Conservation (phyloP, 2,888 invertebrate genomes). For the Nymphalis c-album region DNA sequence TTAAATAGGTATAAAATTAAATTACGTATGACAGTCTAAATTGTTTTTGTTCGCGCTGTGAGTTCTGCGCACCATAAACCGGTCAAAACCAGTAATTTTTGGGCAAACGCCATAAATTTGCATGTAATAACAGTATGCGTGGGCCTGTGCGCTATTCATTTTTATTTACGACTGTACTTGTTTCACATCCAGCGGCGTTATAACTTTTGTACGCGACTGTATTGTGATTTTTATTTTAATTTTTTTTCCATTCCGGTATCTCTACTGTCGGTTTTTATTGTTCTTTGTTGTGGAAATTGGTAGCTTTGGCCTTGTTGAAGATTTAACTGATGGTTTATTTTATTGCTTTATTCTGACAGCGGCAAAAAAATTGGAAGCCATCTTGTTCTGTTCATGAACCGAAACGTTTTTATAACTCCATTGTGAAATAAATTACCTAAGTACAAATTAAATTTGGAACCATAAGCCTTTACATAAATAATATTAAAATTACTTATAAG, state of each 20-base stretch:
- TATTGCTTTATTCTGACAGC: conserved; percentile 15
- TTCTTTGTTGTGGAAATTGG: conserved; percentile 65
- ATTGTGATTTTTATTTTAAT: conserved; percentile 70
- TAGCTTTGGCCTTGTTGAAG: conserved; percentile 38
- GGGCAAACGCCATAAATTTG: conserved; percentile 69
- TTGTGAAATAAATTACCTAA: neutral
- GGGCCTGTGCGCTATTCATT: conserved; percentile 71
- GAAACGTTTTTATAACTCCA: neutral
- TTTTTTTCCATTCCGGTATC: conserved; percentile 56
- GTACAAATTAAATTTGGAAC: neutral
- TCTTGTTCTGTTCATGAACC: conserved; percentile 2
- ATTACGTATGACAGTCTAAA: conserved; percentile 12
- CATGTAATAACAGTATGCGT: conserved; percentile 70
- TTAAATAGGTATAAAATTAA: conserved; percentile 6
- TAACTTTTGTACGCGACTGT: conserved; percentile 73
- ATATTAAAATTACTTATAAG: neutral
- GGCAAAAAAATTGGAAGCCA: conserved; percentile 4
- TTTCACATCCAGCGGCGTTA: conserved; percentile 72
- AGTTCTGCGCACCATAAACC: conserved; percentile 43
- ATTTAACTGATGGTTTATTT: conserved; percentile 37
- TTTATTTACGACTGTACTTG: conserved; percentile 80
- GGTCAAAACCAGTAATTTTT: conserved; percentile 66
- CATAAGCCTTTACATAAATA: neutral
- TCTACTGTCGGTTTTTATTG: conserved; percentile 59
- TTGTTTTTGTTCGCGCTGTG: conserved; percentile 11